phyloP scores from a whole-genome alignment of 1,140 invertebrate species.

The Drosophila repleta region DNA sequence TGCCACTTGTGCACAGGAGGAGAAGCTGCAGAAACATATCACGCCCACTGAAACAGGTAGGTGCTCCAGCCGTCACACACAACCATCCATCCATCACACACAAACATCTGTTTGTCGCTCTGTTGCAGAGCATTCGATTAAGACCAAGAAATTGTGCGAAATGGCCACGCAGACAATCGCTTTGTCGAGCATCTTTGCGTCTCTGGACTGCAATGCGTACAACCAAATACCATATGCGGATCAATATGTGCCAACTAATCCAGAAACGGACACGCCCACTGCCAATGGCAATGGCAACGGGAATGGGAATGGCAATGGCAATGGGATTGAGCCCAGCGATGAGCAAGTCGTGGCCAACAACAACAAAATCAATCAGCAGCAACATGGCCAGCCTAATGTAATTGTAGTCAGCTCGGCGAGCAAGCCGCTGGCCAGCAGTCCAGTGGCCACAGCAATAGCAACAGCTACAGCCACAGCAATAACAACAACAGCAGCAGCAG shows the following conservation, averaged over 20 bases:
- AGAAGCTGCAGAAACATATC: constrained; percentile 87
- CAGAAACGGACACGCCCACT: constrained; percentile 49
- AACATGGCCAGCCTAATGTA: constrained; percentile 53
- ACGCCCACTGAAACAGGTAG: constrained; percentile 78
- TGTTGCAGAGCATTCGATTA: constrained; percentile 64
- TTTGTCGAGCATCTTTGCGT: constrained; percentile 76
- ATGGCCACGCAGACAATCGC: constrained; percentile 83
- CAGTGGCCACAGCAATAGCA: constrained; percentile 18
- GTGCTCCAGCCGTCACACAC: background rate
- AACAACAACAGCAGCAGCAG: constrained; percentile 17
- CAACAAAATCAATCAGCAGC: constrained; percentile 81
- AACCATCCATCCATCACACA: background rate
- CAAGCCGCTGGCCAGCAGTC: constrained; percentile 42
- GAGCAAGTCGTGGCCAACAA: constrained; percentile 77
- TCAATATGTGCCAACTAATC: constrained; percentile 83
- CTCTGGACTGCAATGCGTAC: constrained; percentile 72
- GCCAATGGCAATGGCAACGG: constrained; percentile 24
- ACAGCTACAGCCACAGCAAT: constrained; percentile 24
- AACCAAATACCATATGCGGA: constrained; percentile 83
- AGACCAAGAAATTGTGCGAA: constrained; percentile 79
- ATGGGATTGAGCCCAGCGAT: constrained; percentile 26
- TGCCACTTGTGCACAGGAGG: constrained; percentile 88
- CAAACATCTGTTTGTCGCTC: background rate
- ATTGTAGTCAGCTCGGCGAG: constrained; percentile 30
- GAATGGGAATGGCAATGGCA: constrained; percentile 1